Evolutionary conservation across 1,140 invertebrate species (phyloP).

Genomic region (Sycobia sp.): DNA sequence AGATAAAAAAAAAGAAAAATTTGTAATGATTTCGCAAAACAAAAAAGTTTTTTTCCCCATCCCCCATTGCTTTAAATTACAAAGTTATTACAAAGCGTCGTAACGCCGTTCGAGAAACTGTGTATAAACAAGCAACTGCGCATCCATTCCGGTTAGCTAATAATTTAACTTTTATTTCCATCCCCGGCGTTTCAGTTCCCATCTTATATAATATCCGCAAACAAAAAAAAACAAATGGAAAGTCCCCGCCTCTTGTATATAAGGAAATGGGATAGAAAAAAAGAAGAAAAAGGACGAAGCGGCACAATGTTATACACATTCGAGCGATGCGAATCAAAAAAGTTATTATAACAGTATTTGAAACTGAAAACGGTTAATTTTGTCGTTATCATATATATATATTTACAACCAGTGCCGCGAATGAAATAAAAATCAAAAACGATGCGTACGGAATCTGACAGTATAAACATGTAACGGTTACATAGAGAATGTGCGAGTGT

Average conservation of each 20-base stretch:
- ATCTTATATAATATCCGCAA: too few species aligned
- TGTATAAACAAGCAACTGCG: neutral
- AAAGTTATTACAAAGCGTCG: conserved; percentile 8
- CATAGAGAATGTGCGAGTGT: neutral
- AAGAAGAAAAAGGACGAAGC: too few species aligned
- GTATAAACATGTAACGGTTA: too few species aligned
- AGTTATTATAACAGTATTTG: conserved; percentile 2
- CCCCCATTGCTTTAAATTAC: neutral
- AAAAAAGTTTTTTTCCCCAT: neutral
- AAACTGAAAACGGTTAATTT: neutral
- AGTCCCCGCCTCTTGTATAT: too few species aligned
- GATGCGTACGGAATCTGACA: neutral
- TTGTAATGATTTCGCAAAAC: too few species aligned
- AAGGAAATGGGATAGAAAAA: too few species aligned
- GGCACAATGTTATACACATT: too few species aligned
- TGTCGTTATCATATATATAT: neutral
- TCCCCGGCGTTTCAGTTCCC: too few species aligned
- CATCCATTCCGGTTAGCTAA: conserved; percentile 3
- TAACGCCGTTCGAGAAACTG: neutral
- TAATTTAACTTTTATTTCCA: neutral
- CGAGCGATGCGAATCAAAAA: too few species aligned
- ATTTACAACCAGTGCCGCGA: neutral
- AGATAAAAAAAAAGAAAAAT: too few species aligned
- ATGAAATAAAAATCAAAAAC: conserved; percentile 5
- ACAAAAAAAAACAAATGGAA: too few species aligned